These are phyloP conservation scores for Chrysemys picta DNA, from an alignment of 2,113 vertebrate species.

Conservation along the genomic window DNA sequence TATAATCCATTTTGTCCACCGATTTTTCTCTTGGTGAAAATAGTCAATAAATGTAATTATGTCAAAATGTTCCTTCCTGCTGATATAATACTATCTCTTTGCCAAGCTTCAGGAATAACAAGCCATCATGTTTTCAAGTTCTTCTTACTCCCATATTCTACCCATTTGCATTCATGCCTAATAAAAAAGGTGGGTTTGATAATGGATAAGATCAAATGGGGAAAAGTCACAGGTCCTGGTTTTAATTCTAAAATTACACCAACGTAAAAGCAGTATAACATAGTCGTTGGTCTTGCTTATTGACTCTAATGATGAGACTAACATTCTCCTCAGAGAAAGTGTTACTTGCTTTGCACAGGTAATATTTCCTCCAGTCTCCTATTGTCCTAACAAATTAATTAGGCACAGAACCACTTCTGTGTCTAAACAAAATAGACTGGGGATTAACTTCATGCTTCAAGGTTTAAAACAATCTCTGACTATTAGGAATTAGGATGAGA, in stretches of 20 bases:
- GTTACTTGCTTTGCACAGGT: not conserved
- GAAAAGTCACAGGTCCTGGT: not conserved
- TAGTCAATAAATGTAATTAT: not conserved
- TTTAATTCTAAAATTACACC: not conserved
- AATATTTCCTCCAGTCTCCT: not conserved
- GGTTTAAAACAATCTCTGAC: not conserved
- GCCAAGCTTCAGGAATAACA: not conserved
- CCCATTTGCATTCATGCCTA: not conserved
- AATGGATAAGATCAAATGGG: not conserved
- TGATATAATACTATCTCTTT: not conserved
- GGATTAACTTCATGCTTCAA: not conserved
- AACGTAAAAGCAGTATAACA: not conserved
- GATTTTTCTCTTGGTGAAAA: not conserved
- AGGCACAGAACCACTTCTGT: not conserved
- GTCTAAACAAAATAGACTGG: not conserved
- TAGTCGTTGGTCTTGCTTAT: not conserved
- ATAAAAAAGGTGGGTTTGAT: not conserved
- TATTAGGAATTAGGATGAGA: not conserved
- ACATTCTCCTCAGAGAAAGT: not conserved
- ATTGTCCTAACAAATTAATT: not conserved
- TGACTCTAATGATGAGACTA: not conserved
- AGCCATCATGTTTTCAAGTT: not conserved
- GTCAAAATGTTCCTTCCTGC: not conserved
- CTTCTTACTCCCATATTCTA: not conserved
- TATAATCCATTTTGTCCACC: not conserved